Conservation (phyloP, 2,797 vertebrate genomes). For the Podarcis lilfordi region DNA sequence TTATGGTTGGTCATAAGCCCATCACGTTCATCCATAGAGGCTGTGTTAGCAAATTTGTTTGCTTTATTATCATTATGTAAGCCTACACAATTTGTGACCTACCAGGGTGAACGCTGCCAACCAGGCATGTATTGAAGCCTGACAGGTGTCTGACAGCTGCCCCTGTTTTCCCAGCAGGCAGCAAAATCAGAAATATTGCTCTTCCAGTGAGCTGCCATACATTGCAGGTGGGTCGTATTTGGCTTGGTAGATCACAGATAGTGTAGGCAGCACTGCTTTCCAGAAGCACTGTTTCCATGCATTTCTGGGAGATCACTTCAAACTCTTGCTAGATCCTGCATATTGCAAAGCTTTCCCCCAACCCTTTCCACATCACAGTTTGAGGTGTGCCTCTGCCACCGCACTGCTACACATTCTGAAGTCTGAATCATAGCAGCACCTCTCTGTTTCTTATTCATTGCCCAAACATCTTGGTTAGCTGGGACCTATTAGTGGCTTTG, state of each 20-base stretch:
- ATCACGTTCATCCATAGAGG: neutral
- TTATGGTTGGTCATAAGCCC: neutral
- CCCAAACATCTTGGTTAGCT: conserved; percentile 67
- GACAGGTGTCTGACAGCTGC: neutral
- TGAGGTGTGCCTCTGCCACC: conserved; percentile 11
- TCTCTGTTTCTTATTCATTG: conserved; percentile 71
- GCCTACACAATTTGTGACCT: neutral
- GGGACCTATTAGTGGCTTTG: conserved; percentile 71
- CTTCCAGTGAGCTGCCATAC: neutral
- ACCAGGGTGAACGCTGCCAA: neutral
- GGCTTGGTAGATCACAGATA: neutral
- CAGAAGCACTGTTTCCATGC: neutral
- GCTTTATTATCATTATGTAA: neutral
- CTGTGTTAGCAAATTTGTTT: neutral
- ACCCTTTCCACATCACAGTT: conserved; percentile 46
- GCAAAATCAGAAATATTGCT: neutral
- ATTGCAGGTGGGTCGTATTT: neutral
- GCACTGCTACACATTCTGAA: conserved; percentile 44
- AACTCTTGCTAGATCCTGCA: conserved; percentile 19
- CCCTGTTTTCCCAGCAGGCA: neutral
- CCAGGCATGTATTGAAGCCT: neutral
- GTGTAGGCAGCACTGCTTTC: rapidly evolving
- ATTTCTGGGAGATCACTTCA: conserved; percentile 24
- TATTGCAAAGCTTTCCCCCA: neutral
- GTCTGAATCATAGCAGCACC: conserved; percentile 66